These are phyloP conservation scores for Noctuana brunneofusca DNA, from an alignment of 2,888 invertebrate species.

Conservation along the genomic window DNA sequence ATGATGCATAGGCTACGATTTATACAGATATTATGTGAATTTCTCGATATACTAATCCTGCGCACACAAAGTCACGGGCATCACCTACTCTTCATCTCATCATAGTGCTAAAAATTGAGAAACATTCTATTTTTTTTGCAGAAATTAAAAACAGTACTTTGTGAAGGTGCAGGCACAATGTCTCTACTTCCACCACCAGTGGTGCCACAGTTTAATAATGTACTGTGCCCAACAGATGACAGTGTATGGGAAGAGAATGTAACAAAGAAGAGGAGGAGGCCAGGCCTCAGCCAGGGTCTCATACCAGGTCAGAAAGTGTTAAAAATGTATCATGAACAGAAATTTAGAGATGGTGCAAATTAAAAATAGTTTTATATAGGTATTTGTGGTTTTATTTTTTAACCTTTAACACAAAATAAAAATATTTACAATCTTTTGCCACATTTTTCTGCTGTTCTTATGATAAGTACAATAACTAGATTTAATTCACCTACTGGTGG, in stretches of 20 bases:
- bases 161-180: conserved; percentile 69
- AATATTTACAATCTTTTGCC: not conserved
- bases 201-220: conserved; percentile 53
- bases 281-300: conserved; percentile 89
- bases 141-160: conserved; percentile 71
- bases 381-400: not conserved
- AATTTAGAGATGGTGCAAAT: conserved; percentile 69
- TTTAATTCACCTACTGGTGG: no score
- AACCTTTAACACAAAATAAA: not conserved
- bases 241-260: conserved; percentile 75
- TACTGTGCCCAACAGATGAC: conserved; percentile 62
- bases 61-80: no score
- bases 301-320: conserved; percentile 93
- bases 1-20: no score
- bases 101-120: no score
- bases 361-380: conserved; percentile 39
- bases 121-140: conserved; percentile 49
- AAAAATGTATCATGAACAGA: conserved; percentile 88
- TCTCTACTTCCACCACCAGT: conserved; percentile 60
- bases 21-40: no score
- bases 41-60: no score
- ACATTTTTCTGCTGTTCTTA: no score
- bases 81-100: not conserved
- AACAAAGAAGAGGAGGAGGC: conserved; percentile 87
- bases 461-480: no score